Conservation (phyloP, 2,797 vertebrate species). For the Diglossa cyanea region DNA sequence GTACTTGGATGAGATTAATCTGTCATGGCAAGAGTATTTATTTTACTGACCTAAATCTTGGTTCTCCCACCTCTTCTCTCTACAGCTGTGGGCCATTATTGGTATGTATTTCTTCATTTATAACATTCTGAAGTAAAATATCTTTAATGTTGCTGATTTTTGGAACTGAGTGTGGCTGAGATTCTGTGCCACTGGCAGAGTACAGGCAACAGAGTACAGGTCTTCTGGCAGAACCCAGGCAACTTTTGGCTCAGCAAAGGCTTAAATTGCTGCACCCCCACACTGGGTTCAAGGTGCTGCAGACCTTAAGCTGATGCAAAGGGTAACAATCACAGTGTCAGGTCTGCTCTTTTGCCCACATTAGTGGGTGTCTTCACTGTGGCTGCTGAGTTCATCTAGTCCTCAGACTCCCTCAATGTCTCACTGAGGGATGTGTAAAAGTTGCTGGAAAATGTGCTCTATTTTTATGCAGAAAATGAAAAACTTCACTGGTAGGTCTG, state of each 20-base stretch:
- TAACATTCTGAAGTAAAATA: background rate
- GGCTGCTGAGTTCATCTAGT: background rate
- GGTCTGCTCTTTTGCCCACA: background rate
- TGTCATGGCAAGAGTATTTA: background rate
- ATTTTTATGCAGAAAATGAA: background rate
- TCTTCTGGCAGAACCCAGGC: background rate
- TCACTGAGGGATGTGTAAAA: background rate
- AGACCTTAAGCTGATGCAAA: background rate
- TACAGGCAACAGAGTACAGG: background rate
- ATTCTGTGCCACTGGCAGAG: background rate
- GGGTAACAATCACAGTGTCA: background rate
- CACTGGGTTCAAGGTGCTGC: background rate
- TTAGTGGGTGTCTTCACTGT: background rate
- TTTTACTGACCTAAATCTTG: conserved; percentile 3
- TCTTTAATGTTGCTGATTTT: background rate
- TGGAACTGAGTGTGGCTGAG: background rate
- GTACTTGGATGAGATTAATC: background rate
- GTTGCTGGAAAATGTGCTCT: background rate
- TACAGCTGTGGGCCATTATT: background rate
- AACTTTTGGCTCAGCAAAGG: background rate
- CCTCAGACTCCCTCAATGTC: background rate
- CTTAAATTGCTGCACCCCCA: background rate
- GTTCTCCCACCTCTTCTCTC: background rate
- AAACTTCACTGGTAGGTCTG: background rate
- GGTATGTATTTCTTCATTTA: background rate